Evolutionary conservation across 2,797 vertebrate genomes (phyloP).

Genomic region (Centropyge bicolor): DNA sequence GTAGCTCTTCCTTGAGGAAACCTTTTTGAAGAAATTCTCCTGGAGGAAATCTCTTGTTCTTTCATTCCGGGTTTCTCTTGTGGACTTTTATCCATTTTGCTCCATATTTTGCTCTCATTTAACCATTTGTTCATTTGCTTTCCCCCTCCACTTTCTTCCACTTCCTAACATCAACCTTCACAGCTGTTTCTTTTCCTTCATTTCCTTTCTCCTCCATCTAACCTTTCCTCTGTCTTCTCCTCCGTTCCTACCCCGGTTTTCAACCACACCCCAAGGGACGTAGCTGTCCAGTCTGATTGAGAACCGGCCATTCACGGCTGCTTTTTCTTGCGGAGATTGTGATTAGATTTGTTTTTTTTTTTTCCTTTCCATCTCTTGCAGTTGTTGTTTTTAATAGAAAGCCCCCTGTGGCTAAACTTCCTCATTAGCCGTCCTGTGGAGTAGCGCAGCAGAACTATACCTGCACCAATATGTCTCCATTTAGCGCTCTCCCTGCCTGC

Average conservation of each 20-base stretch:
- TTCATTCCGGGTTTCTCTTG: constrained; percentile 20
- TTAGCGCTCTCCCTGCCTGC: constrained; percentile 46
- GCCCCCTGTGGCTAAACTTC: constrained; percentile 72
- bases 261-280: constrained; percentile 63
- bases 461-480: constrained; percentile 72
- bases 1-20: constrained; percentile 41
- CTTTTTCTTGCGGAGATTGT: constrained; percentile 45
- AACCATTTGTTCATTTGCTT: constrained; percentile 2
- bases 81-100: constrained; percentile 7
- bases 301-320: constrained; percentile 50
- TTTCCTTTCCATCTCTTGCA: constrained; percentile 54
- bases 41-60: constrained; percentile 46
- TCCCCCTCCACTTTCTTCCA: not conserved
- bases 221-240: not conserved
- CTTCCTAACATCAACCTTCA: not conserved
- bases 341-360: constrained; percentile 54
- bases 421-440: constrained; percentile 72
- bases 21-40: constrained; percentile 45
- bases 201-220: constrained; percentile 16
- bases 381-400: constrained; percentile 77
- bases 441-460: constrained; percentile 52
- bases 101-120: constrained; percentile 10
- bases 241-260: constrained; percentile 38
- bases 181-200: constrained; percentile 7
- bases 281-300: constrained; percentile 67